Percentiles rank a stretch among this genome's conserved stretches.
Conservation (phyloP, 1,140 invertebrate genomes). For the Drosophila nigromelanica region DNA sequence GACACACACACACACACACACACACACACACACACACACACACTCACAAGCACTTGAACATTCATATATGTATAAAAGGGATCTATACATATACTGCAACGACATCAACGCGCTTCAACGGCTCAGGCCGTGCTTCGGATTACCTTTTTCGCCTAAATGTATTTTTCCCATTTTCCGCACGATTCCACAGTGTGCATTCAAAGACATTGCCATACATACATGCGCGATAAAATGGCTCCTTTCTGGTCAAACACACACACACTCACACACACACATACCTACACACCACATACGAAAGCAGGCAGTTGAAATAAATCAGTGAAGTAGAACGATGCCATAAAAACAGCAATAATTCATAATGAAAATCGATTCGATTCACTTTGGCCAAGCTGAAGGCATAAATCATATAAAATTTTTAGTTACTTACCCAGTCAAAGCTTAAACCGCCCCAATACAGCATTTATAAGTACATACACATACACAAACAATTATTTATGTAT, state of each 20-base stretch:
- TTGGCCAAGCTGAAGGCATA: conserved; percentile 55
- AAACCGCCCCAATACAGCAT: conserved; percentile 40
- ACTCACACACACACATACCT: conserved; percentile 24
- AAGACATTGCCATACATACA: conserved; percentile 46
- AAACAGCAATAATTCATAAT: conserved; percentile 71
- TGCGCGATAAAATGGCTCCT: conserved; percentile 43
- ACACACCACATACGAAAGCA: conserved; percentile 16
- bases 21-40: background rate
- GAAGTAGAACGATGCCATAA: conserved; percentile 65
- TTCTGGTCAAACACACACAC: conserved; percentile 22
- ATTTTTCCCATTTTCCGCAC: conserved; percentile 67
- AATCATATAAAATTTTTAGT: conserved; percentile 55
- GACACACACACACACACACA: conserved; percentile 7
- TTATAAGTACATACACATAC: conserved; percentile 23
- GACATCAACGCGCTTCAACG: conserved; percentile 4
- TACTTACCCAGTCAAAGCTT: conserved; percentile 41
- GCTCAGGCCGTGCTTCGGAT: conserved; percentile 12
- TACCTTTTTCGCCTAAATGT: conserved; percentile 54
- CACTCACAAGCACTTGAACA: background rate
- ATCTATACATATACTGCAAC: conserved; percentile 28
- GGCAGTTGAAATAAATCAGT: conserved; percentile 56
- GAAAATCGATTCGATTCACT: conserved; percentile 69
- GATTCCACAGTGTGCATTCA: conserved; percentile 64
- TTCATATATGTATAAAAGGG: background rate
- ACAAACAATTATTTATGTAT: background rate